phyloP scores from a whole-genome alignment of 2,888 invertebrate genomes.

The Eubasilissa splendida region DNA sequence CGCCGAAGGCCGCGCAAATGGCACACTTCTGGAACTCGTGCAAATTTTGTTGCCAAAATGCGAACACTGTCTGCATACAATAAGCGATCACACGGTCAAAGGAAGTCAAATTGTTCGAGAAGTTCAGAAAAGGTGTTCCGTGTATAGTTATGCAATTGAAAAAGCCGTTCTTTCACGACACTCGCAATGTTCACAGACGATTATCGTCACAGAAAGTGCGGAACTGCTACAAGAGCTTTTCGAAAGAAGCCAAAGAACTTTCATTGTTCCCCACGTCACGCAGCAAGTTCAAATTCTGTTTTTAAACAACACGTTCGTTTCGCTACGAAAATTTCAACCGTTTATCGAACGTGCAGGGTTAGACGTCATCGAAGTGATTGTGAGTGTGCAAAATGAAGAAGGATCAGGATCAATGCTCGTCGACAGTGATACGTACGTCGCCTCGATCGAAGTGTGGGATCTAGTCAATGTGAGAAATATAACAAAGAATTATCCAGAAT shows the following conservation, averaged over 20 bases:
- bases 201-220: slow-evolving; percentile 6
- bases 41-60: slow-evolving; percentile 16
- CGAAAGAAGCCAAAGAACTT: slow-evolving; percentile 11
- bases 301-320: background rate
- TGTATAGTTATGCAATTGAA: slow-evolving; percentile 26
- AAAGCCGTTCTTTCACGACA: slow-evolving; percentile 18
- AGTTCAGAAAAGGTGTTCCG: slow-evolving; percentile 38
- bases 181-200: slow-evolving; percentile 9
- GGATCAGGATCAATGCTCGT: background rate
- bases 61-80: slow-evolving; percentile 13
- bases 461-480: background rate
- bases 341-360: slow-evolving; percentile 20
- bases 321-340: background rate
- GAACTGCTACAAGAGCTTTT: slow-evolving; percentile 19
- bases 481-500: background rate
- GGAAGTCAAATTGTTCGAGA: slow-evolving; percentile 14
- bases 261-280: slow-evolving; percentile 4
- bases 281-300: slow-evolving; percentile 9
- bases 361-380: slow-evolving; percentile 2
- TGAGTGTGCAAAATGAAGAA: background rate
- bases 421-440: background rate
- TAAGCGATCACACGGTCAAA: slow-evolving; percentile 12
- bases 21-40: background rate
- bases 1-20: background rate
- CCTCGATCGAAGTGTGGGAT: slow-evolving; percentile 21